Conservation (phyloP, 2,797 vertebrate genomes). For the Buceros bicornis region DNA sequence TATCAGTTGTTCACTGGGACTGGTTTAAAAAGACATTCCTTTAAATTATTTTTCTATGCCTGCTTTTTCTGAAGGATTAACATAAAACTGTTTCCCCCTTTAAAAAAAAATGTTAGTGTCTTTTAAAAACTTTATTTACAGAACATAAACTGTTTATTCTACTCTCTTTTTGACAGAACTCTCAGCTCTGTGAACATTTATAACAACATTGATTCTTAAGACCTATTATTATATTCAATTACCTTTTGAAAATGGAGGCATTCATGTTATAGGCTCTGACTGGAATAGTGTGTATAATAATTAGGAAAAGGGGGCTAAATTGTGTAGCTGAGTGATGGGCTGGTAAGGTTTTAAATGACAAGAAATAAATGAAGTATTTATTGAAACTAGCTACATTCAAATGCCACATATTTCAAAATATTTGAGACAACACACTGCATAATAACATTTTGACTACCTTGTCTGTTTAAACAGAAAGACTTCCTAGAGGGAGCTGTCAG, state of each 20-base stretch:
- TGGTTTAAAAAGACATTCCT: neutral
- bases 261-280: neutral
- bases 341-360: neutral
- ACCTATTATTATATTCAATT: neutral
- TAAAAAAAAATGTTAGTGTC: neutral
- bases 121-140: neutral
- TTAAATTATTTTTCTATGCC: neutral
- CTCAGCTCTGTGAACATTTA: neutral
- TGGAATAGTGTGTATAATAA: neutral
- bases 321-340: fast-evolving
- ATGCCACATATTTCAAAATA: neutral
- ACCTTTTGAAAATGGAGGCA: neutral
- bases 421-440: fast-evolving
- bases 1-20: neutral
- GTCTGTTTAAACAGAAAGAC: neutral
- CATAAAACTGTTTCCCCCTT: neutral
- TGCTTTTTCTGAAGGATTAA: neutral
- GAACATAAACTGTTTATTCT: neutral
- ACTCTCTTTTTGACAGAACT: neutral
- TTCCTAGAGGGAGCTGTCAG: neutral
- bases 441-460: neutral
- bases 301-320: neutral
- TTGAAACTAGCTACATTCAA: neutral
- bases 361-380: neutral
- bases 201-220: neutral